These are phyloP conservation scores for Aethes cnicana DNA, from an alignment of 2,888 invertebrate species.

Conservation along the genomic window DNA sequence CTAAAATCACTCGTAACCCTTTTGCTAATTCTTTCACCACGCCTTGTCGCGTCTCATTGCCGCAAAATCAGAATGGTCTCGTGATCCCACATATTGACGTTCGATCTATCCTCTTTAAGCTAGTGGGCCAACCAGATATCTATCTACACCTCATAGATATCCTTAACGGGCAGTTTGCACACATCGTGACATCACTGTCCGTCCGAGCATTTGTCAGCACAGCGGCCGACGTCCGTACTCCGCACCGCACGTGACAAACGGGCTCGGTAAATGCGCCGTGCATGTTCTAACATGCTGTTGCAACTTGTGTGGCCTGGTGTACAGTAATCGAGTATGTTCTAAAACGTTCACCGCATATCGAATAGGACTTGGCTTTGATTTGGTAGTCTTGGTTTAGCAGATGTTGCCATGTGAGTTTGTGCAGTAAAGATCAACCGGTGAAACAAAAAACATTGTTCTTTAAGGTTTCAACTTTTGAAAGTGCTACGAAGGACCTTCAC, in stretches of 20 bases:
- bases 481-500: too few species aligned
- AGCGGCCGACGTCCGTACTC: slow-evolving; percentile 2
- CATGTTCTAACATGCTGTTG: slow-evolving; percentile 7
- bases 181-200: slow-evolving; percentile 7
- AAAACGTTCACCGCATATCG: slow-evolving; percentile 2
- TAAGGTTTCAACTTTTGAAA: too few species aligned
- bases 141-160: too few species aligned
- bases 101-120: too few species aligned
- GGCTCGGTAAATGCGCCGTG: slow-evolving; percentile 3
- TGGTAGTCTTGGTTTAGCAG: background rate
- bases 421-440: too few species aligned
- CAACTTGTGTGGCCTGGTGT: background rate
- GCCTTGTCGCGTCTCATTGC: too few species aligned
- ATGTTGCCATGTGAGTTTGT: background rate
- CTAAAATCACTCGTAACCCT: too few species aligned
- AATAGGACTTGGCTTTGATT: background rate
- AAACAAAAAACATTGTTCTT: too few species aligned
- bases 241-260: slow-evolving; percentile 21
- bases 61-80: too few species aligned
- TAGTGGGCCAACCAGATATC: too few species aligned
- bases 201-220: slow-evolving; percentile 19
- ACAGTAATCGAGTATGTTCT: slow-evolving; percentile 4
- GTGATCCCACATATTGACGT: too few species aligned
- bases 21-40: too few species aligned
- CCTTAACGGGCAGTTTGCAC: slow-evolving; percentile 2